Base-by-base conservation (phyloP, 2,888 invertebrate species). In the Diloba caeruleocephala region DNA sequence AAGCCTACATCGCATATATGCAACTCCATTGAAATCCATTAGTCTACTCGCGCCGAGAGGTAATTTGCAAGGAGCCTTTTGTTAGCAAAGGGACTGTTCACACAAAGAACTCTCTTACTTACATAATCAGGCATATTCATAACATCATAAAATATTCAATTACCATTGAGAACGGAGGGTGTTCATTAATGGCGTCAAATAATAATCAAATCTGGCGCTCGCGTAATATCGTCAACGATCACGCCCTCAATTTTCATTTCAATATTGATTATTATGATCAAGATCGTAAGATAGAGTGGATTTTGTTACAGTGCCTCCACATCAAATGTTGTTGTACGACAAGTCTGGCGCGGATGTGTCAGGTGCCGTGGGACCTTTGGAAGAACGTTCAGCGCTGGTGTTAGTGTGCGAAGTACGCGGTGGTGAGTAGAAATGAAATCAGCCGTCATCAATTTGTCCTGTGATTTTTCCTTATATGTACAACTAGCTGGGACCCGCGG, bases 361-460 rank as follows among this genome's bases (percentile, higher is more conserved):
- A 51, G 96, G 96, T 31, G 95, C 96, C 29, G 96, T 96, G 37
- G 98, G 98, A 9, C 98, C 98, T 34, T 94, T 97, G 78, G 95
- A 96, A 79, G 98, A 98, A 90, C 96, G 96, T 23, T 95, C 97
- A 59, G 96, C 97, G 72, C 94, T 98, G 71, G 95, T 96, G 25
- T 92, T 98, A 58, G 96, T 97, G 60, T 98, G 98, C 83, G 97
- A 97, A 94, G 98, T 98, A 54, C 94, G 97, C 77, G 98, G 98
- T 74, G 98, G 98, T 98, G 94, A 96, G 49, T 26, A 23, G n/a
- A 23, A 10, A 49, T 10, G n/a, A n/a, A n/a, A n/a, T n/a, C n/a
- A n/a, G n/a, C n/a, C n/a, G n/a, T n/a, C n/a, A n/a, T n/a, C n/a
- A n/a, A n/a, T n/a, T n/a, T n/a, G n/a, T n/a, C n/a, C n/a, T n/a